A percentile compares a stretch with the other conserved stretches of the same genome.
Evolutionary conservation across 1,140 invertebrate species (phyloP).

Genomic region (Cepaea nemoralis): DNA sequence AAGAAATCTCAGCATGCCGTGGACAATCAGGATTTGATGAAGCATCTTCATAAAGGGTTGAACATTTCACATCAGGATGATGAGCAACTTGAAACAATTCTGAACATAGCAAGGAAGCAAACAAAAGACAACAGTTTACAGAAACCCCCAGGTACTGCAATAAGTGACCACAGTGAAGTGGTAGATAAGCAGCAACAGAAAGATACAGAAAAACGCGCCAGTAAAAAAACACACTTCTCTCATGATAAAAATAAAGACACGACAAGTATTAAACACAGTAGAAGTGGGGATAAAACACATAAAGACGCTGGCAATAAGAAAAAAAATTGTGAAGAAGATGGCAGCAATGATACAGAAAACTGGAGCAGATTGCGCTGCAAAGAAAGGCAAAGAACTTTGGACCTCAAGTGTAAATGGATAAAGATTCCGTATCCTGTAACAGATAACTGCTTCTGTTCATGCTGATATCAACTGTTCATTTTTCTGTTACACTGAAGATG

Average conservation of each 20-base stretch:
- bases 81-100: not conserved
- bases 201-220: not conserved
- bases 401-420: conserved; percentile 53
- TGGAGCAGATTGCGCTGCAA: conserved; percentile 36
- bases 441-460: conserved; percentile 56
- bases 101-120: not conserved
- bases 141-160: not conserved
- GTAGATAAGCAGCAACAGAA: not conserved
- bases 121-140: not conserved
- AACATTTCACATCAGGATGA: not conserved
- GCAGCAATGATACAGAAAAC: conserved; percentile 36
- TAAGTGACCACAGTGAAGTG: not conserved
- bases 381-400: conserved; percentile 40
- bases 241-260: not conserved
- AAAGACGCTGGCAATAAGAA: no score
- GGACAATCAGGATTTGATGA: not conserved
- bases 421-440: conserved; percentile 56
- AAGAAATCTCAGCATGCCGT: not conserved
- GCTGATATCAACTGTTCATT: conserved; percentile 26
- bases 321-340: not conserved
- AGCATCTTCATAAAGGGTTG: not conserved
- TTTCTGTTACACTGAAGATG: not conserved
- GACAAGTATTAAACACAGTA: not conserved
- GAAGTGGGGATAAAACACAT: not conserved
- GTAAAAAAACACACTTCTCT: not conserved